Evolutionary conservation across 1,140 invertebrate genomes (phyloP).

Genomic region (Apis cerana): DNA sequence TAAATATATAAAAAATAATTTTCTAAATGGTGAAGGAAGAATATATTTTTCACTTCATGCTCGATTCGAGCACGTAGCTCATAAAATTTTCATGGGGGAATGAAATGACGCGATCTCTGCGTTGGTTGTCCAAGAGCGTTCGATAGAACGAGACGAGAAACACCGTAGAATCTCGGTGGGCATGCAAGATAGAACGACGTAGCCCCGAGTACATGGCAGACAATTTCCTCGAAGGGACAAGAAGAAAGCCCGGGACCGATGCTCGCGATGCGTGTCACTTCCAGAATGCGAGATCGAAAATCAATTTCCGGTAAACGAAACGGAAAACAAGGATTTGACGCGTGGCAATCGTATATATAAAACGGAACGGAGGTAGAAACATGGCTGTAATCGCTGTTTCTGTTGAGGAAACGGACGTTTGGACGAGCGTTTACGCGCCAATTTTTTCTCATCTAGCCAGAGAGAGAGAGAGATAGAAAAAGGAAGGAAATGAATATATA

Average conservation of each 20-base stretch:
- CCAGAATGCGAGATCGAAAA: conserved; percentile 56
- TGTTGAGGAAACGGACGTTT: background rate
- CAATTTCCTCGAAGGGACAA: conserved; percentile 57
- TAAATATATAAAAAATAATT: background rate
- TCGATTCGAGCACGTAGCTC: background rate
- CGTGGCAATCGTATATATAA: conserved; percentile 34
- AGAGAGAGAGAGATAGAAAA: background rate
- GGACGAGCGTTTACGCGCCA: background rate
- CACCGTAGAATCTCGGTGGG: background rate
- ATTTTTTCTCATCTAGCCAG: background rate
- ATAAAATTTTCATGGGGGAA: background rate
- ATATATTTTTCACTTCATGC: background rate
- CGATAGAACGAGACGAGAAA: no score
- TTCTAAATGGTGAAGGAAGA: background rate
- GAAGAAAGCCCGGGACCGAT: conserved; percentile 15
- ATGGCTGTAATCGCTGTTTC: background rate
- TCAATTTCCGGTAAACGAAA: conserved; percentile 57
- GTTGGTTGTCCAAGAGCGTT: no score
- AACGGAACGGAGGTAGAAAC: background rate
- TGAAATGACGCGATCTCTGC: background rate
- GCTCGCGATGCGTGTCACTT: conserved; percentile 53
- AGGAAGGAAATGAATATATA: background rate
- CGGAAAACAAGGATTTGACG: conserved; percentile 51
- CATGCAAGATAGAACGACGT: conserved; percentile 24
- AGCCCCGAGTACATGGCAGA: conserved; percentile 38